Base-by-base conservation (phyloP, 2,888 invertebrate genomes). In the Endomychus coccineus region DNA sequence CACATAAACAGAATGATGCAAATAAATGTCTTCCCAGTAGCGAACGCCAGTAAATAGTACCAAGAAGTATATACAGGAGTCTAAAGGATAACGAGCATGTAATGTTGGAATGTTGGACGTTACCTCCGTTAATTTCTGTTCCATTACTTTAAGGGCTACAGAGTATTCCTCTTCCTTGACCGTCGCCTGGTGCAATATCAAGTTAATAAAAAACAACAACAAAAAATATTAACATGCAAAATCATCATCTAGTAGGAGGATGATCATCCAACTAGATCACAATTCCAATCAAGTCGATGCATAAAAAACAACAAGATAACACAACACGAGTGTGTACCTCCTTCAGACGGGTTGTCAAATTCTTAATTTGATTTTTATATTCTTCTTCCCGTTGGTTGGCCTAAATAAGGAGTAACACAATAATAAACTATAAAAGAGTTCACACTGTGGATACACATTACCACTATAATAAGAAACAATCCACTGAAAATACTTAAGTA, bases 331-430 rank as follows among this genome's bases (percentile, higher is more conserved):
- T 44, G 43, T 52, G 71, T 83, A 96, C 95, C 95, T 95, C 95
- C 89, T 96, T 96, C 79, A 96, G 90, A 75, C 94, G 90, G 74
- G 89, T 87, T 73, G 89, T 91, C 72, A 94, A 81, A 71, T 88
- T 91, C 85, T 96, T 95, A 83, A 96, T 95, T 82, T 95, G 95
- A 74, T 92, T 90, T 82, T 96, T 95, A 86, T 95, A 96, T 71
- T 94, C 92, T 78, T 96, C 95, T 75, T 96, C 96, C 66, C 95
- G 89, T 80, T 95, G 94, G 79, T 94, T 92, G 76, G 96, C 95
- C 94, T 96, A 73, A 50, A 50, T 43, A 38, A 43, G 27, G 23
- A 25, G n/a, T n/a, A n/a, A n/a, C n/a, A n/a, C n/a, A n/a, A n/a
- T n/a, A n/a, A n/a, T n/a, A n/a, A n/a, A n/a, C n/a, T n/a, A n/a